Percentiles rank a stretch among this genome's conserved stretches.
phyloP scores from a whole-genome alignment of 2,113 vertebrate species.

The Montifringilla adamsi region DNA sequence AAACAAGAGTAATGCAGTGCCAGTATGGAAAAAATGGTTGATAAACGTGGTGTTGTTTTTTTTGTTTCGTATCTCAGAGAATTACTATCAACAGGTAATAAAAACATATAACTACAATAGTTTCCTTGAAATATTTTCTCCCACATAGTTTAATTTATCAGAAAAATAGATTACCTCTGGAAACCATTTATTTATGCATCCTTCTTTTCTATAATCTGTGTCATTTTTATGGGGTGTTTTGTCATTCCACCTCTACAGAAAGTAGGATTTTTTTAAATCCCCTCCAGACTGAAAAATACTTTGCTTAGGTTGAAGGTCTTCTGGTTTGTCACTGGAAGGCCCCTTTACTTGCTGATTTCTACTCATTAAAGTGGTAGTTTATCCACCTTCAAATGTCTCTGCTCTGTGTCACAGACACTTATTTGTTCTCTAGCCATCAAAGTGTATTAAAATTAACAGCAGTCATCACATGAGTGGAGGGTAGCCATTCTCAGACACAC shows the following conservation, averaged over 20 bases:
- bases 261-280: background rate
- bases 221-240: background rate
- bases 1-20: background rate
- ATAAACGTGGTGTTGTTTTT: background rate
- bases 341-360: slow-evolving; percentile 79
- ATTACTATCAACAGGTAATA: slow-evolving; percentile 21
- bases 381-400: slow-evolving; percentile 76
- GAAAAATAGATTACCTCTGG: background rate
- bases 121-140: background rate
- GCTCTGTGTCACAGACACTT: slow-evolving; percentile 85
- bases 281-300: background rate
- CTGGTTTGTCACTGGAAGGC: slow-evolving; percentile 56
- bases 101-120: background rate
- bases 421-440: slow-evolving; percentile 86
- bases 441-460: slow-evolving; percentile 86
- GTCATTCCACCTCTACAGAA: background rate
- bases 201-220: background rate
- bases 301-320: slow-evolving; percentile 55
- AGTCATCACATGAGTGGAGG: slow-evolving; percentile 77
- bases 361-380: slow-evolving; percentile 85
- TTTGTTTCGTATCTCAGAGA: background rate
- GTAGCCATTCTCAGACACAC: slow-evolving; percentile 64
- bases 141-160: background rate
- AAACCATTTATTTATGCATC: background rate
- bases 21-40: background rate